A percentile compares a stretch with the other conserved stretches of the same genome.
phyloP scores from a whole-genome alignment of 2,888 invertebrate species.

The Pachycephus smyrnensis region DNA sequence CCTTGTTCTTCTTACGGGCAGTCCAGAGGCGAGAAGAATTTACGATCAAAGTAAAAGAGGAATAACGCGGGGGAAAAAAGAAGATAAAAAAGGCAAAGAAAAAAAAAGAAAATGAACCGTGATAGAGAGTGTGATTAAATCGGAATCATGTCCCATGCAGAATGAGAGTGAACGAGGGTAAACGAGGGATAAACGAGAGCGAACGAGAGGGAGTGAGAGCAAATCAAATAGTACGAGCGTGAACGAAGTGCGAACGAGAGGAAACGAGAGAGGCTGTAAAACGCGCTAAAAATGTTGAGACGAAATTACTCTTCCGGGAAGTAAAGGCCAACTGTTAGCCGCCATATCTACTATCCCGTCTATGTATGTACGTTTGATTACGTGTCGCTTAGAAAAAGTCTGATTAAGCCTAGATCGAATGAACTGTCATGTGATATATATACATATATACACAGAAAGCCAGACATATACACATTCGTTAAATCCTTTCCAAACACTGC shows the following conservation, averaged over 20 bases:
- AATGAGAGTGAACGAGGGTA: not conserved
- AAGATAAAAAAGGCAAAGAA: not conserved
- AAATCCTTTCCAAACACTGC: not conserved
- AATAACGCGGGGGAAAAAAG: not conserved
- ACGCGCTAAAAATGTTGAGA: not conserved
- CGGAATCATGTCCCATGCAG: not conserved
- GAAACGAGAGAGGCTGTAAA: constrained; percentile 2
- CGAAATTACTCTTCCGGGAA: constrained; percentile 3
- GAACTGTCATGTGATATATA: not conserved
- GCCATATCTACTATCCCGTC: not conserved
- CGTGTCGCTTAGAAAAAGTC: not conserved
- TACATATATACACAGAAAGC: not conserved
- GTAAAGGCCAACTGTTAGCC: not conserved
- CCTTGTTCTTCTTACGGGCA: not conserved
- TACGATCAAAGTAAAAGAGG: not conserved
- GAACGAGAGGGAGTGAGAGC: not conserved
- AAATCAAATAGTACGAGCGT: not conserved
- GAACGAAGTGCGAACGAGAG: not conserved
- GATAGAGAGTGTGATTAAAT: not conserved
- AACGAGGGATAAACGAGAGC: too few relatives aligned
- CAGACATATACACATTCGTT: not conserved
- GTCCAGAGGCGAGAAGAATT: not conserved
- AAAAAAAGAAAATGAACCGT: not conserved
- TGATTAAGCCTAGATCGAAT: not conserved
- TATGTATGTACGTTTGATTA: not conserved